Evolutionary conservation across 2,888 invertebrate genomes (phyloP).

Genomic region (Dryobotodes eremita): DNA sequence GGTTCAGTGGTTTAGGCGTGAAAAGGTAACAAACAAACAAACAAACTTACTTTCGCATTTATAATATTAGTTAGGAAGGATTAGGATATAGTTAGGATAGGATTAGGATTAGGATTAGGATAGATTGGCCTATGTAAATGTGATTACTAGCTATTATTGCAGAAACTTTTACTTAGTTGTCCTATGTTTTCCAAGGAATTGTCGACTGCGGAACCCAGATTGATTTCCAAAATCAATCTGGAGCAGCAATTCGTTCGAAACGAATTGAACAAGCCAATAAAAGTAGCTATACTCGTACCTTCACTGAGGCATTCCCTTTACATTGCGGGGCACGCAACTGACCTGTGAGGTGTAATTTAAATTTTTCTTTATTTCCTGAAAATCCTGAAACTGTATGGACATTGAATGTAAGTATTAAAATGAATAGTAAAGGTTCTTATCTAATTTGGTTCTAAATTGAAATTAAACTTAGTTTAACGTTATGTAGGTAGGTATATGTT

Average conservation of each 20-base stretch:
- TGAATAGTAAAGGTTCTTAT: background rate
- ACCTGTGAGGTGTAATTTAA: slow-evolving; percentile 31
- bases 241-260: slow-evolving; percentile 32
- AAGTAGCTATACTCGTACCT: slow-evolving; percentile 16
- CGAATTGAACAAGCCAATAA: slow-evolving; percentile 36
- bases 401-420: background rate
- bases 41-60: too few relatives aligned
- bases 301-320: slow-evolving; percentile 1
- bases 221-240: slow-evolving; percentile 38
- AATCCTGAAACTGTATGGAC: background rate
- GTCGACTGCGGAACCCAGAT: slow-evolving; percentile 16
- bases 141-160: background rate
- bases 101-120: too few relatives aligned
- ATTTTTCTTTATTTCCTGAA: slow-evolving; percentile 21
- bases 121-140: background rate
- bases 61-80: too few relatives aligned
- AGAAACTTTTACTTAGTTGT: background rate
- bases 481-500: background rate
- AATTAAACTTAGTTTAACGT: background rate
- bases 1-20: too few relatives aligned
- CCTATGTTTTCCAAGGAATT: background rate
- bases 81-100: too few relatives aligned
- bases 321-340: background rate
- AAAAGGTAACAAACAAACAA: too few relatives aligned
- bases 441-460: background rate